Base-by-base conservation (phyloP, 2,888 invertebrate species). In the Allygus modestus region DNA sequence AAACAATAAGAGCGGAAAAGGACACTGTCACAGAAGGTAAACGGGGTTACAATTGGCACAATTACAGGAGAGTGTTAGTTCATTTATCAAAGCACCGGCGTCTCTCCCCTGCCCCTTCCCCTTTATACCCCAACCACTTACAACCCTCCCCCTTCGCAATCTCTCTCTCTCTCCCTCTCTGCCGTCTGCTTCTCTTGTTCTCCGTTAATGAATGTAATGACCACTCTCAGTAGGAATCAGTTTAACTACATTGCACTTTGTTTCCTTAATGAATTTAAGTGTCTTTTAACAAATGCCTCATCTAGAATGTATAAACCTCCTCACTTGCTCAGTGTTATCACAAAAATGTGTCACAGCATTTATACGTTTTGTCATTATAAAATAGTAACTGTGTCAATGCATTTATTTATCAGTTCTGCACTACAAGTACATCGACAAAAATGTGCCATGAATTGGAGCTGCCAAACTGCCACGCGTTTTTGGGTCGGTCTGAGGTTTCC, bases 1-100 rank as follows among this genome's bases (percentile, higher is more conserved):
- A 54, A 54, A 23, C 20, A 54, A 54, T 7, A 4, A 23, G 15
- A 54, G 54, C 54, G 20, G 20, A 54, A 23, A 11, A 20, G 4
- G 11, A 4, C 12, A 54, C 23, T 54, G 54, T 54, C 20, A 23
- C 54, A 23, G 54, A 23, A 54, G 54, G 54, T 54, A 54, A 54
- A 54, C 54, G 20, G 54, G 20, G 4, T 23, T 23, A 23, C 54
- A 54, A 54, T 54, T 54, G 54, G 54, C 54, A 54, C 54, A 54
- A 54, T 54, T 54, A 54, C 23, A 54, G 54, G 54, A 54, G 54
- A 23, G 54, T 54, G 54, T 54, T 54, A 20, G 20, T 54, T 54
- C 54, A 54, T 54, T 54, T 54, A 54, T 54, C 54, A 54, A 54
- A 54, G 54, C 54, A 54, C 23, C n/a, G n/a, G n/a, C n/a, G n/a